Evolutionary conservation across 2,888 invertebrate species (phyloP).

Genomic region (Bruchidius siliquastri): DNA sequence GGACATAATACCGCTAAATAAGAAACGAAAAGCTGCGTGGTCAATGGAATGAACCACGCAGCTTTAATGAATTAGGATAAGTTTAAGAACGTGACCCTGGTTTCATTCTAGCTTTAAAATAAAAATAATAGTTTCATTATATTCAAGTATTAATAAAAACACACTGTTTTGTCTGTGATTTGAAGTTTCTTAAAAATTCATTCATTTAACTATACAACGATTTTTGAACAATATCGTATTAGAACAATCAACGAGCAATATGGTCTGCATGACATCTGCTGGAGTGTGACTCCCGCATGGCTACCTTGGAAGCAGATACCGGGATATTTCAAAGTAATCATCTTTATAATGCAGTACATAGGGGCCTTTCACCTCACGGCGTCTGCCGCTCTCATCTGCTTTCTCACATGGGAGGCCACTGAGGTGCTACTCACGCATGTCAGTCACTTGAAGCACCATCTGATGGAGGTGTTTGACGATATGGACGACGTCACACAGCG

Average conservation of each 20-base stretch:
- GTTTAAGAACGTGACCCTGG: no score
- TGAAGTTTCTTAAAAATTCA: no score
- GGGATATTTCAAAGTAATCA: neutral
- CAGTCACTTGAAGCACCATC: neutral
- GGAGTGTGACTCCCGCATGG: neutral
- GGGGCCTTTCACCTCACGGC: neutral
- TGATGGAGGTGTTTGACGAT: neutral
- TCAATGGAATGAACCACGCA: no score
- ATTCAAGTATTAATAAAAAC: no score
- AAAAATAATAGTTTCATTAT: no score
- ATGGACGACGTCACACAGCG: neutral
- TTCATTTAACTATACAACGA: no score
- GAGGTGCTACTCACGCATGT: neutral
- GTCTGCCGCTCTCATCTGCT: neutral
- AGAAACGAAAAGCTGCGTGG: no score
- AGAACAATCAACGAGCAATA: neutral
- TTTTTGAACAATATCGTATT: no score
- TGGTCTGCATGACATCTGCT: neutral
- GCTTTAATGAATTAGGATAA: no score
- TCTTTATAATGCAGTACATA: neutral
- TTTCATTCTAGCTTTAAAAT: no score
- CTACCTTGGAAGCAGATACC: neutral
- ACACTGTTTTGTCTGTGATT: no score
- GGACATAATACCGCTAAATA: no score
- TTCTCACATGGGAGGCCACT: neutral